Base-by-base conservation (phyloP, 2,888 invertebrate species). In the Dicyrtoma fusca region DNA sequence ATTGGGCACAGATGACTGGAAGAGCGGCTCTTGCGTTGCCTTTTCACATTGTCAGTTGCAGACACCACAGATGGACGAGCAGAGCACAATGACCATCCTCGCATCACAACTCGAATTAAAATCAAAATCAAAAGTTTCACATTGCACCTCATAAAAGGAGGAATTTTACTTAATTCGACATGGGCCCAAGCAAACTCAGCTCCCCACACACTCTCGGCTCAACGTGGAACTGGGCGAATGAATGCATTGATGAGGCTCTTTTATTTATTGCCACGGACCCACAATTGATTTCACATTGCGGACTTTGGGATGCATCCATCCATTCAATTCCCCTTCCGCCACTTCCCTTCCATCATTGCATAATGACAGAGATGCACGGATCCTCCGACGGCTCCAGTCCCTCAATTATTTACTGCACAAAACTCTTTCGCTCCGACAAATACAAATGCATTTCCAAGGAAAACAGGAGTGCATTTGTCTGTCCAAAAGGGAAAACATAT, bases 281-380 rank as follows among this genome's bases (percentile, higher is more conserved):
- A 17, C 65, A 65, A 19, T 63, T 44, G 63, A 19, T 45, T 63
- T 63, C 45, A 63, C 45, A 63, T 63, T 63, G 63, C 63, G 63
- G 55, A 55, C 55, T 55, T 3, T 55, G 19, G 17, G 3, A 44
- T 44, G 8, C 49, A 49, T 49, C 49, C 49, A 49, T 17, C 17
- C 49, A n/a, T 11, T 49, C 49, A n/a, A 4, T 49, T 49, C 17
- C 49, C 45, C 49, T 6, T 4, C 17, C 49, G 4, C 49, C 17
- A 4, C 17, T 13, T 49, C 49, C 17, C 49, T 49, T 13, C 17
- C 49, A n/a, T 4, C 13, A 13, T 44, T n/a, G n/a, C n/a, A n/a
- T n/a, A n/a, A n/a, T n/a, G 8, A 34, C 34, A 8, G 34, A 34
- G 34, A 34, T n/a, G n/a, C n/a, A 34, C 34, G 34, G 34, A 34